A percentile compares a stretch with the other conserved stretches of the same genome.
Evolutionary conservation across 1,140 invertebrate genomes (phyloP).

Genomic region (Lordiphosa collinella): DNA sequence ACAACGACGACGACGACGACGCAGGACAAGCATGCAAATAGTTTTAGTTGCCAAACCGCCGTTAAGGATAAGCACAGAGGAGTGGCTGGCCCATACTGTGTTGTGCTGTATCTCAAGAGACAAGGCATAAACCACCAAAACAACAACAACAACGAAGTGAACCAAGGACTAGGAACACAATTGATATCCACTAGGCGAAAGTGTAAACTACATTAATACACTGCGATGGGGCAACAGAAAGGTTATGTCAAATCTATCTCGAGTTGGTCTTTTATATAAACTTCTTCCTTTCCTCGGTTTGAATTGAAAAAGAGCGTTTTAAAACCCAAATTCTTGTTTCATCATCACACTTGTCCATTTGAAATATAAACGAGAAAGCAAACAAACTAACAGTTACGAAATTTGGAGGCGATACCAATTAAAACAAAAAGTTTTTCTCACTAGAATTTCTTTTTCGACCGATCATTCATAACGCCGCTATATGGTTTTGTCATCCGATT

Average conservation of each 20-base stretch:
- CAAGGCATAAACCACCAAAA: conserved; percentile 49
- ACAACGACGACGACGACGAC: conserved; percentile 28
- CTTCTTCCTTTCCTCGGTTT: too few species aligned
- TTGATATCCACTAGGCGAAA: conserved; percentile 11
- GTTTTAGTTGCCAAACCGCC: conserved; percentile 61
- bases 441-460: too few species aligned
- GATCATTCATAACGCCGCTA: too few species aligned
- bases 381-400: too few species aligned
- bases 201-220: not conserved
- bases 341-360: too few species aligned
- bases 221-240: not conserved
- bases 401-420: too few species aligned
- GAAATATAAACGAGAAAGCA: too few species aligned
- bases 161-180: not conserved
- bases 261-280: too few species aligned
- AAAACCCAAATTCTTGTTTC: too few species aligned
- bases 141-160: conserved; percentile 14
- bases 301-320: too few species aligned
- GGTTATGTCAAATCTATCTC: not conserved
- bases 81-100: conserved; percentile 43
- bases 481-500: too few species aligned
- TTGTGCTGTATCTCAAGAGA: conserved; percentile 63
- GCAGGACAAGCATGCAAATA: conserved; percentile 64
- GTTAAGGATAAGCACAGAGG: conserved; percentile 71
- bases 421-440: too few species aligned